A percentile compares a stretch with the other conserved stretches of the same genome.
Conservation (phyloP, 23 tunicate species). For the Clavelina lepadiformis region DNA sequence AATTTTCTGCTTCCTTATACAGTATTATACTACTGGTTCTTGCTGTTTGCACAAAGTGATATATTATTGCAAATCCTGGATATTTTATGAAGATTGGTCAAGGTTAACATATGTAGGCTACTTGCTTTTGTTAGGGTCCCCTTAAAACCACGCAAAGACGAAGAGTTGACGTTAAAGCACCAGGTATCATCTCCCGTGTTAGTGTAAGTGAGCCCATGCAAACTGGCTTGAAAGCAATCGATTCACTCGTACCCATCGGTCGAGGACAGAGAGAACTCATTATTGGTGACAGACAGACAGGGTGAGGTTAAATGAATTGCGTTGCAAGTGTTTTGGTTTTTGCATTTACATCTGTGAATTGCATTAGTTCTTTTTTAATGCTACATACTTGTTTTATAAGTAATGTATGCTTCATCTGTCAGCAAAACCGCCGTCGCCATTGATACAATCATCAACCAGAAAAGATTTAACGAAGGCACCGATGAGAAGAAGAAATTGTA, state of each 20-base stretch:
- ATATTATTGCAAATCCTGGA: no score
- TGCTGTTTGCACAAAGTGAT: no score
- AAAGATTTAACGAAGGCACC: slow-evolving; percentile 88
- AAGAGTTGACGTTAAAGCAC: slow-evolving; percentile 98
- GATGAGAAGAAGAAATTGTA: slow-evolving; percentile 98
- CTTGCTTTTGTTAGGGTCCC: slow-evolving; percentile 66
- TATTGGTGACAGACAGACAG: slow-evolving; percentile 99
- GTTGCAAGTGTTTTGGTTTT: neutral
- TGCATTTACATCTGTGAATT: neutral
- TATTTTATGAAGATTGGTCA: no score
- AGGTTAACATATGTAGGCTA: no score
- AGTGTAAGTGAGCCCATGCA: slow-evolving; percentile 99
- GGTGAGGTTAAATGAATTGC: slow-evolving; percentile 37
- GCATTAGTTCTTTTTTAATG: neutral
- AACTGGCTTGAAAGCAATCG: slow-evolving; percentile 99
- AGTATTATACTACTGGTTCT: no score
- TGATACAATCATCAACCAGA: slow-evolving; percentile 98
- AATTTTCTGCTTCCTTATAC: no score
- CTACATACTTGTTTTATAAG: no score
- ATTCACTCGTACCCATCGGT: slow-evolving; percentile 99
- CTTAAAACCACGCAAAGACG: slow-evolving; percentile 62
- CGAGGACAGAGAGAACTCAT: slow-evolving; percentile 99
- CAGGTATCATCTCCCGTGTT: slow-evolving; percentile 98
- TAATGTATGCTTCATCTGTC: no score
- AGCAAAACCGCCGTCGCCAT: slow-evolving; percentile 99